Base-by-base conservation (phyloP, 1,140 invertebrate species). In the Acromyrmex echinatior region DNA sequence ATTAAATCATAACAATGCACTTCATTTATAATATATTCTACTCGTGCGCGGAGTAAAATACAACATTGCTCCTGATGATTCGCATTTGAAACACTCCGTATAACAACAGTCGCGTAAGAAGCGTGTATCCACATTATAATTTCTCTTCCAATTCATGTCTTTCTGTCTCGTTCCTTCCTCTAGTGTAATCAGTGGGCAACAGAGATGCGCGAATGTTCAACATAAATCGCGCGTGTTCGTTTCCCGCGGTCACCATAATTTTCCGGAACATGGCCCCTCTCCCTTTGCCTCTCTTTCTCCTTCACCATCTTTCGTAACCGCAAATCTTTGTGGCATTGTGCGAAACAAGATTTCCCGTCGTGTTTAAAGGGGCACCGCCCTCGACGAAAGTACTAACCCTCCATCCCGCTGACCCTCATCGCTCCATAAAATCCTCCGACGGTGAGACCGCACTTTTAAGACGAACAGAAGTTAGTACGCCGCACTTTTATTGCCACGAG, bases 391-490 rank as follows among this genome's bases (percentile, higher is more conserved):
- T n/a, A 76, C 70, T 35, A 68, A 79, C 60, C 62, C 82, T 86
- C 82, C 74, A 79, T 78, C 49, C 58, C 82, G n/a, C n/a, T 53
- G 53, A 79, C 51, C 39, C 63, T 79, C 74, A 6, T 58, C 12
- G 60, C 28, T n/a, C 87, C 71, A 81, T 89, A 89, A 90, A 90
- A 85, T 90, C 63, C 87, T 79, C 12, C 79, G 73, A 35, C 74
- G 60, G 82, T 45, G n/a, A 18, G 79, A 66, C 45, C 88, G 86
- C 77, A 90, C 88, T 90, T 90, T 89, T 87, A 89, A 89, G 87
- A 87, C 73, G 89, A 62, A 87, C 88, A 84, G 73, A 90, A 87
- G 88, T 84, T 84, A 31, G 80, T 84, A 74, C 80, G 79, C 49
- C 73, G 65, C 73, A 71, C 73, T 90, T 90, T 90, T 90, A 90